Evolutionary conservation across 2,113 vertebrate genomes (phyloP).

Genomic region (Malurus melanocephalus): DNA sequence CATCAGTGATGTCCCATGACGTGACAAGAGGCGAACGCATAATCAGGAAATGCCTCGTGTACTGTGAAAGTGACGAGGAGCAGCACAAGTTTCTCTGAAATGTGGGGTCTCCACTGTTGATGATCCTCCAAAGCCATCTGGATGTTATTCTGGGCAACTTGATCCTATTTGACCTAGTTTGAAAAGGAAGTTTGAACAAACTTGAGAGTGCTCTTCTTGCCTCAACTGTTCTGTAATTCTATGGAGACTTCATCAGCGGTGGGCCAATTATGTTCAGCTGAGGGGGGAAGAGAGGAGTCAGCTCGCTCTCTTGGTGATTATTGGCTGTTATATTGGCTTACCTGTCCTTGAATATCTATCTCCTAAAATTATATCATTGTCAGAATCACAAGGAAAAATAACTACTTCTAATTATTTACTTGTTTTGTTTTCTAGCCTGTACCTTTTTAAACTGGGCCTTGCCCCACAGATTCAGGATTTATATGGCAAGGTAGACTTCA

Average conservation of each 20-base stretch:
- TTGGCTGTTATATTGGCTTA: neutral
- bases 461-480: conserved; percentile 97
- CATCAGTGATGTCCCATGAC: neutral
- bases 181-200: neutral
- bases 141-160: neutral
- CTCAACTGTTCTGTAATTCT: neutral
- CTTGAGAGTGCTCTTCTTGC: neutral
- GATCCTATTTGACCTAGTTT: neutral
- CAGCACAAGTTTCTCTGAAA: neutral
- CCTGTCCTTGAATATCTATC: neutral
- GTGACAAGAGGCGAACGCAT: neutral
- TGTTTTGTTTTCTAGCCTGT: conserved; percentile 78
- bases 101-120: neutral
- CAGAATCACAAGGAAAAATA: neutral
- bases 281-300: neutral
- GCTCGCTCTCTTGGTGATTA: neutral
- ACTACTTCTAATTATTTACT: neutral
- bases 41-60: neutral
- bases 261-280: neutral
- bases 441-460: conserved; percentile 95
- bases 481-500: conserved; percentile 97
- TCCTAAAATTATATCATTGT: neutral
- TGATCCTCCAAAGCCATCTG: neutral
- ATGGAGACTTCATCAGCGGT: neutral
- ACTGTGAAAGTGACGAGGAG: neutral